Percentiles rank a stretch among this genome's conserved stretches.
Conservation (phyloP, 2,888 invertebrate species). For the Watsonalla binaria region DNA sequence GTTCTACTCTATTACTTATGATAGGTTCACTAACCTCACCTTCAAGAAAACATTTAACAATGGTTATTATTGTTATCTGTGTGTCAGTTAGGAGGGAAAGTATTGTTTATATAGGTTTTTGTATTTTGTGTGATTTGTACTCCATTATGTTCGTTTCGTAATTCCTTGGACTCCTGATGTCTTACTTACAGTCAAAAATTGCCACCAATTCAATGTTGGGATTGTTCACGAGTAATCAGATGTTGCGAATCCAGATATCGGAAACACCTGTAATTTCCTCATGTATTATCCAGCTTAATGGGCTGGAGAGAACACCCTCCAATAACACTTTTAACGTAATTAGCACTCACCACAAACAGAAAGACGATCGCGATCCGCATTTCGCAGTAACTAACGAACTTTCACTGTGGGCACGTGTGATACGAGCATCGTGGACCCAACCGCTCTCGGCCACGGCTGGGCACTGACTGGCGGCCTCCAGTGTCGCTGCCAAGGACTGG, state of each 20-base stretch:
- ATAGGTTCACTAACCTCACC: constrained; percentile 39
- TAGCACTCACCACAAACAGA: constrained; percentile 76
- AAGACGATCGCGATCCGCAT: constrained; percentile 72
- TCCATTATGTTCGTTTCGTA: constrained; percentile 2
- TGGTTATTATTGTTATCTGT: constrained; percentile 16
- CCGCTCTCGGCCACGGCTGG: constrained; percentile 50
- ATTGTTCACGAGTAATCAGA: not conserved
- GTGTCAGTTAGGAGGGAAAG: constrained; percentile 14
- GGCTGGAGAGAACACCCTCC: constrained; percentile 45
- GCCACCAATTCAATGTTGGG: not conserved
- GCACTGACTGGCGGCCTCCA: constrained; percentile 48
- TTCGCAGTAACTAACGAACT: constrained; percentile 66
- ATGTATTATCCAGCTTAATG: constrained; percentile 6
- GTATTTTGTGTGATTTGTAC: not conserved
- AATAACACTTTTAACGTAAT: constrained; percentile 61
- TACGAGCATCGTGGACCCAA: constrained; percentile 55
- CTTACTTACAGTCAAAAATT: constrained; percentile 4
- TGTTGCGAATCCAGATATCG: not conserved
- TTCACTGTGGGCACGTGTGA: constrained; percentile 61
- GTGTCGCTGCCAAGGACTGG: constrained; percentile 61
- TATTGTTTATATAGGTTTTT: constrained; percentile 6
- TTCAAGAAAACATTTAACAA: constrained; percentile 29
- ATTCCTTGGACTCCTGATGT: not conserved
- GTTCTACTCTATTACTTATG: constrained; percentile 19
- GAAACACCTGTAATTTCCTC: not conserved